Evolutionary conservation across 2,888 invertebrate species (phyloP).

Genomic region (Cordilura impudica): DNA sequence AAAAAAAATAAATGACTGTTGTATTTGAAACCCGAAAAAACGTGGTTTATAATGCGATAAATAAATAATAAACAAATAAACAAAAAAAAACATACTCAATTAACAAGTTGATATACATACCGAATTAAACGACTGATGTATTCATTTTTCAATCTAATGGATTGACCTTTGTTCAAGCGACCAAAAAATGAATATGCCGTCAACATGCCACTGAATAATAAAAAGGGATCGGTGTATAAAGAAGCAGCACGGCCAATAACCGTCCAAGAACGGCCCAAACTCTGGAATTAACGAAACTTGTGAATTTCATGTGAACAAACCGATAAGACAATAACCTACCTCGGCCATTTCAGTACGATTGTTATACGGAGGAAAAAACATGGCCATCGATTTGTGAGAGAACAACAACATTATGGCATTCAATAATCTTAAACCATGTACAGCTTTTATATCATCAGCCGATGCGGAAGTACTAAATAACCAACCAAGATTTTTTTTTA

Average conservation of each 20-base stretch:
- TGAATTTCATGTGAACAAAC: not conserved
- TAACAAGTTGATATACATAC: conserved; percentile 65
- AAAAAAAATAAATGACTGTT: not conserved
- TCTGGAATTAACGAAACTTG: conserved; percentile 73
- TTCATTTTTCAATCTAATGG: conserved; percentile 81
- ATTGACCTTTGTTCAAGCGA: conserved; percentile 79
- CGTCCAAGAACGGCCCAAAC: conserved; percentile 82
- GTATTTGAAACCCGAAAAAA: not conserved
- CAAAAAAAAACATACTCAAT: not conserved
- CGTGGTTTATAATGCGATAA: not conserved
- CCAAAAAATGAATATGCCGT: conserved; percentile 83
- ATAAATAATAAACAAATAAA: not conserved
- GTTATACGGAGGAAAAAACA: conserved; percentile 83
- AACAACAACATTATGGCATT: conserved; percentile 83
- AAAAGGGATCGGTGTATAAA: conserved; percentile 85
- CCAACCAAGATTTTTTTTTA: conserved; percentile 80
- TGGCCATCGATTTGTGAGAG: conserved; percentile 85
- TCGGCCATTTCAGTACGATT: conserved; percentile 84
- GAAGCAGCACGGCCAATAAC: conserved; percentile 84
- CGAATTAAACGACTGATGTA: conserved; percentile 82
- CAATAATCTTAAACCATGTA: conserved; percentile 83
- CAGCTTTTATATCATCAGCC: conserved; percentile 81
- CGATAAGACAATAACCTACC: conserved; percentile 75
- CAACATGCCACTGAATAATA: conserved; percentile 84
- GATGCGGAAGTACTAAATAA: conserved; percentile 79